Evolutionary conservation across 2,113 vertebrate species (phyloP).

Genomic region (Nematolebias whitei): DNA sequence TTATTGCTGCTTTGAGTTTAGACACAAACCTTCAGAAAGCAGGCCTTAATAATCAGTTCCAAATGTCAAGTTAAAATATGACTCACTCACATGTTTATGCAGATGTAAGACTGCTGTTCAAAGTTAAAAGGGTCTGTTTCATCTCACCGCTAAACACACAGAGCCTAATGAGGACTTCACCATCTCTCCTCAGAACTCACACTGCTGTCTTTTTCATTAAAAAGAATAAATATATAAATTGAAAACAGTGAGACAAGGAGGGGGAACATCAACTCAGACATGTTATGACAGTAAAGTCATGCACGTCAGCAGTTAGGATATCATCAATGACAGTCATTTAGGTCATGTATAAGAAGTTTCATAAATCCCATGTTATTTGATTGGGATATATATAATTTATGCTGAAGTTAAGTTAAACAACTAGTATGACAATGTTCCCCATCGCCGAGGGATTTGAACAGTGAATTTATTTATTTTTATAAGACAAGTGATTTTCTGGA

Average conservation of each 20-base stretch:
- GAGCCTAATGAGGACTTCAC: slow-evolving; percentile 28
- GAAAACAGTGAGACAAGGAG: neutral
- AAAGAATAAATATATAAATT: neutral
- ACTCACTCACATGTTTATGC: neutral
- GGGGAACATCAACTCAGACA: slow-evolving; percentile 5
- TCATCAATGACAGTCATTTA: slow-evolving; percentile 48
- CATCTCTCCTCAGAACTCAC: slow-evolving; percentile 12
- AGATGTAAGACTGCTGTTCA: slow-evolving; percentile 26
- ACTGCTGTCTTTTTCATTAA: slow-evolving; percentile 19
- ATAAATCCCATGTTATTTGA: slow-evolving; percentile 18
- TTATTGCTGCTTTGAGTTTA: slow-evolving; percentile 28
- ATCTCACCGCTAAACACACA: neutral
- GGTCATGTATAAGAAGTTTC: slow-evolving; percentile 43
- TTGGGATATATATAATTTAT: slow-evolving; percentile 13
- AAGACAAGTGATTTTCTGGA: no score
- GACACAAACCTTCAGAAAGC: slow-evolving; percentile 14
- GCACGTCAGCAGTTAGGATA: slow-evolving; percentile 47
- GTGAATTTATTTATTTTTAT: no score
- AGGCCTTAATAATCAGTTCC: slow-evolving; percentile 13
- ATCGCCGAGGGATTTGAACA: no score
- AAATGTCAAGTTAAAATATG: slow-evolving; percentile 22
- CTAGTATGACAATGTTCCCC: no score
- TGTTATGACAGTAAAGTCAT: slow-evolving; percentile 45
- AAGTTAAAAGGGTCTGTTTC: slow-evolving; percentile 25
- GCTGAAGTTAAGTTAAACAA: slow-evolving; percentile 36